Evolutionary conservation across 37 sponge, comb jelly and placozoan species (phyloP), one percentile per base, ranked within the genome.

Genomic region (Beroe ovata): DNA sequence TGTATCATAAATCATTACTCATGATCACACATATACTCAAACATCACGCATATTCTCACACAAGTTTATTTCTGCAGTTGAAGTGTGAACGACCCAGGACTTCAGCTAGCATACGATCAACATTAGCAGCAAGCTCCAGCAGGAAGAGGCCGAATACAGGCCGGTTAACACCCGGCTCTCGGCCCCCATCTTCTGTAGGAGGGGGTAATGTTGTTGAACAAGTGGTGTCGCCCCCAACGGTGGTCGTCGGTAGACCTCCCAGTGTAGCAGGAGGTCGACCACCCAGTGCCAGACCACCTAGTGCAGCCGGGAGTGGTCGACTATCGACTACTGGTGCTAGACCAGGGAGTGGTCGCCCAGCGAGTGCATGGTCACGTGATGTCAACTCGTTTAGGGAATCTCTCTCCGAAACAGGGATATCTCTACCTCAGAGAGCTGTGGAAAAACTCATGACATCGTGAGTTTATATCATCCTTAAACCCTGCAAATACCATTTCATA

Each of bases 371-470:
- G 54, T 29, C 69, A 1, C 25, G 30, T 34, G 69, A 66, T 14
- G 69, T 30, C 4, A 29, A 29, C 32, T 66, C 42, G 4, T 77
- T 32, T 54, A 77, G 84, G 47, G 84, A 77, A 77, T 77, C 84
- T 36, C 38, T 77, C 16, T 77, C 84, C 23, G 84, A 77, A 42
- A 77, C 84, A 20, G 84, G 84, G 42, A 77, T 77, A 41, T 39
- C 84, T n/a, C 84, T 77, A 21, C 84, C 84, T 4, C 20, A 30
- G 8, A 30, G 38, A 33, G 84, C 54, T 41, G 84, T 77, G 18
- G 84, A 77, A 25, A 39, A 42, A 23, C 84, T 77, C 16, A 35
- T 77, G 26, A 42, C 84, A 2, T 77, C 84, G 69, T 66, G 30
- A 33, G 69, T 66, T 66, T 66, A 4, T 58, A n/a, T n/a, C n/a